Conservation (phyloP, 2,113 vertebrate species). For the Sturnus vulgaris region DNA sequence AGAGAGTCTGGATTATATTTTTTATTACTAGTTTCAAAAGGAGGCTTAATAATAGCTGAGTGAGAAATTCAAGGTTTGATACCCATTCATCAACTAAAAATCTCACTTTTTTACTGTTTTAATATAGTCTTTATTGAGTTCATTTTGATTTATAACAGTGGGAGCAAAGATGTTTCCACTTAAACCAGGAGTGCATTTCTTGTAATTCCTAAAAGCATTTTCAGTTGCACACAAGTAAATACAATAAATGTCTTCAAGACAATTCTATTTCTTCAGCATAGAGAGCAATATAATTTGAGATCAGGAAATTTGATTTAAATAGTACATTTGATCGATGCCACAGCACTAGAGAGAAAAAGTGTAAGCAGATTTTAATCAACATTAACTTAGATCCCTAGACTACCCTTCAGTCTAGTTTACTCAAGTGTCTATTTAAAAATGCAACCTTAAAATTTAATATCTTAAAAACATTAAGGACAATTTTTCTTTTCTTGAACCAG, state of each 20-base stretch:
- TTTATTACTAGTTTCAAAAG: not conserved
- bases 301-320: slow-evolving; percentile 27
- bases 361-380: slow-evolving; percentile 3
- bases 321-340: not conserved
- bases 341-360: not conserved
- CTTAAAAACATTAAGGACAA: not conserved
- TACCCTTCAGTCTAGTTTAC: not conserved
- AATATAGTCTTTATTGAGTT: slow-evolving; percentile 23
- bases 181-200: slow-evolving; percentile 12
- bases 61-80: not conserved
- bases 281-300: not conserved
- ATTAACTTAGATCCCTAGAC: not conserved
- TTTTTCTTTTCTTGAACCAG: not conserved
- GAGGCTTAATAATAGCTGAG: not conserved
- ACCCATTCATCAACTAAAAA: not conserved
- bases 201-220: slow-evolving; percentile 49
- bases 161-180: not conserved
- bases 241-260: not conserved
- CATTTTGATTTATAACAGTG: slow-evolving; percentile 40
- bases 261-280: not conserved
- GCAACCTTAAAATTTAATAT: not conserved
- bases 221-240: not conserved
- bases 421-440: not conserved
- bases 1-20: not conserved
- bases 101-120: slow-evolving; percentile 23